Conservation (phyloP, 1,140 invertebrate genomes). For the Nasonia longicornis region DNA sequence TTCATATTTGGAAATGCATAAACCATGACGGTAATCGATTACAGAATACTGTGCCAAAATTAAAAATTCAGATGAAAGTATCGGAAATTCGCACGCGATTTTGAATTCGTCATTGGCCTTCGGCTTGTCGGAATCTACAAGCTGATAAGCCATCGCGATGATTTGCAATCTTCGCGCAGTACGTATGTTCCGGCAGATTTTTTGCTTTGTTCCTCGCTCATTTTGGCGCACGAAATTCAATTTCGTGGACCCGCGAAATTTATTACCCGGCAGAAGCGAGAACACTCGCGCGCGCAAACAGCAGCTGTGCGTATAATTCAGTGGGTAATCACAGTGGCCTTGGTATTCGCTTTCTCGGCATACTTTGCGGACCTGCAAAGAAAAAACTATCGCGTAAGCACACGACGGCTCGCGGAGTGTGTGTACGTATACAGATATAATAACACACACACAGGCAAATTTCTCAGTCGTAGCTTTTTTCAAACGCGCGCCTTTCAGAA, state of each 20-base stretch:
- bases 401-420: no score
- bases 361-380: neutral
- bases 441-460: neutral
- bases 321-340: slow-evolving; percentile 2
- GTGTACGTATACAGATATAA: no score
- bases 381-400: slow-evolving; percentile 7
- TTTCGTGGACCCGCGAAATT: neutral
- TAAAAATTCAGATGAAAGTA: no score
- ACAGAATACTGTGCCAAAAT: no score
- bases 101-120: no score
- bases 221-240: neutral
- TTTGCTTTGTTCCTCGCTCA: neutral
- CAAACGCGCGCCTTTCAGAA: neutral
- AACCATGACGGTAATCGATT: no score
- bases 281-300: neutral
- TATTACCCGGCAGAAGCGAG: neutral
- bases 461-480: neutral
- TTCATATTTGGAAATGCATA: no score
- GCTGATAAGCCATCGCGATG: neutral
- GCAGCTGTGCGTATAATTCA: neutral
- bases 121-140: neutral
- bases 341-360: slow-evolving; percentile 22
- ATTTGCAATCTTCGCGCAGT: neutral
- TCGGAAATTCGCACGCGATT: no score
- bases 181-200: neutral